Percentiles rank a stretch among this genome's conserved stretches.
Evolutionary conservation across 2,113 vertebrate species (phyloP).

Genomic region (Propithecus coquereli): DNA sequence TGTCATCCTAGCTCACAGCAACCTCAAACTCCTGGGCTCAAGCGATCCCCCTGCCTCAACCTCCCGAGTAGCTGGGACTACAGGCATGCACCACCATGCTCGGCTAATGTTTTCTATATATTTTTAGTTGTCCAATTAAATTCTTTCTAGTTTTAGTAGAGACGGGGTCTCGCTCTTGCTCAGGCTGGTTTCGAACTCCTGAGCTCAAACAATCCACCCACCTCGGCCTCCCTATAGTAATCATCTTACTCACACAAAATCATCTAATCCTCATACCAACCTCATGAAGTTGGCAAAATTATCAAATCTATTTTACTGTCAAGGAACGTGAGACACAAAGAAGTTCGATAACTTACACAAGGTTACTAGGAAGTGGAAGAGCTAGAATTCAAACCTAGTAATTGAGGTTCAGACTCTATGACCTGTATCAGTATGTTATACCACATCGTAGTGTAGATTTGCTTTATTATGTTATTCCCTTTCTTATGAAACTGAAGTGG

Average conservation of each 20-base stretch:
- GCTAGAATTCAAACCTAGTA: not conserved
- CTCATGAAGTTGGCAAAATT: not conserved
- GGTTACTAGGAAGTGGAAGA: not conserved
- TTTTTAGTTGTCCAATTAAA: too few species aligned
- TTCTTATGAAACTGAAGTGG: constrained; percentile 3
- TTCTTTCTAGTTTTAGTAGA: too few species aligned
- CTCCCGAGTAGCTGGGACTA: too few species aligned
- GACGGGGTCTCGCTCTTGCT: too few species aligned
- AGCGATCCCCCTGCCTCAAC: too few species aligned
- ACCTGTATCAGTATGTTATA: not conserved
- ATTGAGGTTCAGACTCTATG: not conserved
- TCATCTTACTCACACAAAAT: not conserved
- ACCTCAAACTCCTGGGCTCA: too few species aligned
- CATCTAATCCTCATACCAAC: not conserved
- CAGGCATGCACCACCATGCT: too few species aligned
- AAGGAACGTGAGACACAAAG: not conserved
- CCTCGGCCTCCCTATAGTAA: too few species aligned
- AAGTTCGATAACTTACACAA: not conserved
- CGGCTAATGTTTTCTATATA: too few species aligned
- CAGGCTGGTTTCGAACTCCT: too few species aligned
- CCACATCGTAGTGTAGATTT: not conserved
- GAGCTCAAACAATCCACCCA: too few species aligned
- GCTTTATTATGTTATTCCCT: not conserved
- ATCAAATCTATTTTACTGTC: not conserved
- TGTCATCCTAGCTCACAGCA: too few species aligned